These are phyloP conservation scores for Tenthredo distinguenda DNA, from an alignment of 2,888 invertebrate species.

Conservation along the genomic window DNA sequence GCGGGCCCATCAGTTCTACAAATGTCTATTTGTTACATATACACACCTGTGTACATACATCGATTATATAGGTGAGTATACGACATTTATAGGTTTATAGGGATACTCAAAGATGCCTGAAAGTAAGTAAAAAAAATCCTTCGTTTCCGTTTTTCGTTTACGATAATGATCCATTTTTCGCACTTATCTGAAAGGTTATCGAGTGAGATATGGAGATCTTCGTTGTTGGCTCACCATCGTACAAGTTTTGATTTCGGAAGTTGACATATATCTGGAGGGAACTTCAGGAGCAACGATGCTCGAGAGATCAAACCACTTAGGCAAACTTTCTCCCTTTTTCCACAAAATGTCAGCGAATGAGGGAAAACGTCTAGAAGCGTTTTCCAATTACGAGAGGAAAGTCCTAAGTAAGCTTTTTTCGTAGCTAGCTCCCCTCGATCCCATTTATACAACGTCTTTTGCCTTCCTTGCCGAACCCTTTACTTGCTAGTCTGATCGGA, in stretches of 20 bases:
- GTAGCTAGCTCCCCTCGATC: not conserved
- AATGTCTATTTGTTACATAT: not conserved
- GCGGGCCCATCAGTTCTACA: not conserved
- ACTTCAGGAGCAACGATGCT: not conserved
- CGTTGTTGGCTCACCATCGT: not conserved
- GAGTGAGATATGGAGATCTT: too few species aligned
- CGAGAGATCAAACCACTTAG: not conserved
- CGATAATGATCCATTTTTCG: not conserved
- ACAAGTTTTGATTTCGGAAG: not conserved
- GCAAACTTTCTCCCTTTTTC: not conserved
- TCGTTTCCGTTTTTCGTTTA: not conserved
- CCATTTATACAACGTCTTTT: constrained; percentile 12
- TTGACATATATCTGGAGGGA: not conserved
- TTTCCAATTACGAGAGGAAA: constrained; percentile 32
- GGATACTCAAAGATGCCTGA: not conserved
- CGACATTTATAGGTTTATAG: not conserved
- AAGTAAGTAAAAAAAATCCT: not conserved
- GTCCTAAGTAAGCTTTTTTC: constrained; percentile 31
- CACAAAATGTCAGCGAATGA: constrained; percentile 22
- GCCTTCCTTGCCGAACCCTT: not conserved
- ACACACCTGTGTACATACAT: not conserved
- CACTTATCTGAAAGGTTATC: not conserved
- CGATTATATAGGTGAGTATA: not conserved
- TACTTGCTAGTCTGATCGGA: not conserved
- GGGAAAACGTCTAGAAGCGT: constrained; percentile 34